These are phyloP conservation scores for Chelonoidis abingdonii DNA, from an alignment of 2,113 vertebrate species.

Conservation along the genomic window DNA sequence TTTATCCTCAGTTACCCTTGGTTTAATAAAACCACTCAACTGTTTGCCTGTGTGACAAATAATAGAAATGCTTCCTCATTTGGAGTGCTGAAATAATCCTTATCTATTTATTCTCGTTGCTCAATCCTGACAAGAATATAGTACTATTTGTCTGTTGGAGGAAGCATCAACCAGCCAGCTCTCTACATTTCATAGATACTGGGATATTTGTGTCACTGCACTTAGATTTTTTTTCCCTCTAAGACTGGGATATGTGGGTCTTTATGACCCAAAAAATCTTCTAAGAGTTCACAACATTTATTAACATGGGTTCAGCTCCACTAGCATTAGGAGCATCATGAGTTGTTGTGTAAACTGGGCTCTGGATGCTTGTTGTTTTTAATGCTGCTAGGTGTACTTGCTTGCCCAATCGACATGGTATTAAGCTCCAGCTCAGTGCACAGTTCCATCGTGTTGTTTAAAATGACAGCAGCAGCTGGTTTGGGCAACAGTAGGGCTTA, in stretches of 20 bases:
- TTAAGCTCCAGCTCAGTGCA: neutral
- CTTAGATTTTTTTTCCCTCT: neutral
- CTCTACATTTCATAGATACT: neutral
- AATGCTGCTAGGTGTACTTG: neutral
- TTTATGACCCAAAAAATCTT: neutral
- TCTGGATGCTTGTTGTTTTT: neutral
- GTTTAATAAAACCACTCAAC: neutral
- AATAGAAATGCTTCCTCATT: rapidly evolving
- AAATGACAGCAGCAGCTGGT: neutral
- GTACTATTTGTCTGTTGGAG: too few relatives aligned
- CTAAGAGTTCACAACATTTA: neutral
- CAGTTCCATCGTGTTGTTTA: neutral
- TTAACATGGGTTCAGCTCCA: neutral
- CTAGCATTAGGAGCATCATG: rapidly evolving
- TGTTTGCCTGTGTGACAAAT: neutral
- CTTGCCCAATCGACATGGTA: neutral
- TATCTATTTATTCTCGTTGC: neutral
- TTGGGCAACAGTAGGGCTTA: neutral
- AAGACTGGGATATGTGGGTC: neutral
- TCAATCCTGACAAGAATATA: too few relatives aligned
- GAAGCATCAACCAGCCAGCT: neutral
- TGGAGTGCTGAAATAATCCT: neutral
- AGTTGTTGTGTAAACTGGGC: neutral
- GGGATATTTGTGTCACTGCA: neutral
- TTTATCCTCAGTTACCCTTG: neutral